Evolutionary conservation across 2,888 invertebrate species (phyloP), one percentile per base, ranked within the genome.

Genomic region (Hydrotaea cyrtoneurina): DNA sequence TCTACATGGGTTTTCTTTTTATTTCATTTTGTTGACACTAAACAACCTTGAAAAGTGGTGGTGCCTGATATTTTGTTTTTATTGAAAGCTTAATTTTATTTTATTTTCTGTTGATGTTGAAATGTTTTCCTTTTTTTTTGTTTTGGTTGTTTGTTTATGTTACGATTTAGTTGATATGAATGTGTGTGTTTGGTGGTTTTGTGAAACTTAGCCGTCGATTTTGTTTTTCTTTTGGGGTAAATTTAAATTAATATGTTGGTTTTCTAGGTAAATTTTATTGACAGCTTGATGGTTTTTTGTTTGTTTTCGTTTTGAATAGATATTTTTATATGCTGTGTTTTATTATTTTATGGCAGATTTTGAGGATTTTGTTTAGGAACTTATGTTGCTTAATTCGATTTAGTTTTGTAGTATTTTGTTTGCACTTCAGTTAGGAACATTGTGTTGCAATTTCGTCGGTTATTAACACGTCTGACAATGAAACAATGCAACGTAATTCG

Each of bases 391-490:
- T 82, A 76, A 74, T 77, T 43, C 31, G 39, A 1, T 19, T 74
- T 73, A 26, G 19, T 55, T 21, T 31, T 76, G 21, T 76, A 53
- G n/a, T 31, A 66, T 69, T 26, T 31, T 53, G 5, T 31, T 46
- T 59, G 39, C 71, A 71, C 15, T 71, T 79, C 85, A 81, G 50
- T 82, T 86, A 86, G 86, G 86, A 86, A 86, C 86, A 31, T 86
- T 83, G 81, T 80, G 86, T 83, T 86, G 19, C 46, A 74, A 50
- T 74, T 59, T 23, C 59, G 21, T 23, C 43, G n/a, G 15, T 21
- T 77, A 59, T 83, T 76, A 26, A 59, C 46, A 69, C 46, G 4
- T 46, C 62, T 43, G 39, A 76, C 31, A 31, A 31, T 31, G 31
- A 7, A 31, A 31, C 3, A 31, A 31, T 31, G 31, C 66, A 50